Base-by-base conservation (phyloP, 2,888 invertebrate genomes). In the Gryllus longicercus region DNA sequence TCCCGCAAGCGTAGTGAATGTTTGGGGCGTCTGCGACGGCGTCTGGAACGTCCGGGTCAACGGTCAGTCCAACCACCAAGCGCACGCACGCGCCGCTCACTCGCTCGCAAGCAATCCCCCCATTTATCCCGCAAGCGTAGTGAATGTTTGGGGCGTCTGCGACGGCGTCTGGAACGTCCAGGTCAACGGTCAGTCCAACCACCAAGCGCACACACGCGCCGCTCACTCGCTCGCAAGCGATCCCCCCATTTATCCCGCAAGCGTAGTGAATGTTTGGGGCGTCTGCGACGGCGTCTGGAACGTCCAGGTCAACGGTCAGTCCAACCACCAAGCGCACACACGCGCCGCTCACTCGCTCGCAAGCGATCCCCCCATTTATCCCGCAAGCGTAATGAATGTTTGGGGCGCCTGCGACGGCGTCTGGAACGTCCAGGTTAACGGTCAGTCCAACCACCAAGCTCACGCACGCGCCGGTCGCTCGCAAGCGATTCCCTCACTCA, bases 81-180 rank as follows among this genome's bases (percentile, higher is more conserved):
- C 49, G 49, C 10, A 49, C n/a, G 50, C 74, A 5, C 74, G 25
- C 38, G 38, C 8, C 38, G 38, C n/a, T n/a, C n/a, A n/a, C n/a
- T n/a, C n/a, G n/a, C 38, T 38, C 38, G 38, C 38, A 38, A 38
- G 38, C 38, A 8, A 25, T 25, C 2, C 25, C 2, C 2, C 2
- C 2, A 25, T 25, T 25, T 2, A 25, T 25, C 2, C 25, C n/a
- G n/a, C n/a, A n/a, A n/a, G n/a, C n/a, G n/a, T n/a, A n/a, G n/a
- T n/a, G n/a, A n/a, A n/a, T n/a, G n/a, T n/a, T n/a, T n/a, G n/a
- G 92, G 92, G 92, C 0, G 85, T 91, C 74, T 89, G 90, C 12
- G 92, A 92, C 85, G 92, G 91, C 1, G 87, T 92, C 11, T 92
- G 92, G 91, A 88, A 91, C 79, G 92, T 92, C 8, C 92, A 92